These are phyloP conservation scores for Takifugu flavidus DNA, from an alignment of 2,113 vertebrate species.

Conservation along the genomic window DNA sequence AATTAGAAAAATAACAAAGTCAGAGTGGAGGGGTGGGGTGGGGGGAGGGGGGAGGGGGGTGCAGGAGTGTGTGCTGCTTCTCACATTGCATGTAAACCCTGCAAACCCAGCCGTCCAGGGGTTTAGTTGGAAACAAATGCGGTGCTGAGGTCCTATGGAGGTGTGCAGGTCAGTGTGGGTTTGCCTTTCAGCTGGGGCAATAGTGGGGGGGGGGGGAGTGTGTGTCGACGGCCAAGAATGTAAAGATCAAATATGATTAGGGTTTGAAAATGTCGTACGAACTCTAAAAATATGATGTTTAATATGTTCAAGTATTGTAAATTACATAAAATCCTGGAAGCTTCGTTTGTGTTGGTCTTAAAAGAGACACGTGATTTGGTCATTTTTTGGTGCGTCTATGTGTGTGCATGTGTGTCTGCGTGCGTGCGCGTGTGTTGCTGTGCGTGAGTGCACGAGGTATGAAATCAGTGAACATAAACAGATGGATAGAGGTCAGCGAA, in stretches of 20 bases:
- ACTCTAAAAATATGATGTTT: too few relatives aligned
- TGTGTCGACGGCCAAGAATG: too few relatives aligned
- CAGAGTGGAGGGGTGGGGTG: constrained; percentile 7
- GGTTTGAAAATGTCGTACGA: too few relatives aligned
- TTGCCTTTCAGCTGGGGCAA: constrained; percentile 18
- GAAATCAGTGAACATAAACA: constrained; percentile 58
- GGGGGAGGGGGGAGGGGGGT: neutral
- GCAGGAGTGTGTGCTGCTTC: constrained; percentile 30
- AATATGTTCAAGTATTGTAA: too few relatives aligned
- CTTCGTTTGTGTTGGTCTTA: too few relatives aligned
- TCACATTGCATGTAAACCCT: constrained; percentile 50
- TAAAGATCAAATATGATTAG: too few relatives aligned
- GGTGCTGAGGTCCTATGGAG: constrained; percentile 8
- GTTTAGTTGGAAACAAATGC: constrained; percentile 53
- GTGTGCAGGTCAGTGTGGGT: constrained; percentile 2
- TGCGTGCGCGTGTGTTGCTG: constrained; percentile 5
- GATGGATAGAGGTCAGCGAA: constrained; percentile 42
- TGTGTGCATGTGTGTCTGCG: neutral
- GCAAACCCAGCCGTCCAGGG: constrained; percentile 22
- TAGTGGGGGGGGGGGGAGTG: constrained; percentile 4
- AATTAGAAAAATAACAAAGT: constrained; percentile 67
- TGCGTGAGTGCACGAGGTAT: constrained; percentile 12
- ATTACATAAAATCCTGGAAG: too few relatives aligned
- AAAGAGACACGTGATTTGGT: too few relatives aligned
- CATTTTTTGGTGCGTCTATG: neutral